A percentile compares a stretch with the other conserved stretches of the same genome.
Evolutionary conservation across 2,797 vertebrate genomes (phyloP).

Genomic region (Hozukius guyotensis): DNA sequence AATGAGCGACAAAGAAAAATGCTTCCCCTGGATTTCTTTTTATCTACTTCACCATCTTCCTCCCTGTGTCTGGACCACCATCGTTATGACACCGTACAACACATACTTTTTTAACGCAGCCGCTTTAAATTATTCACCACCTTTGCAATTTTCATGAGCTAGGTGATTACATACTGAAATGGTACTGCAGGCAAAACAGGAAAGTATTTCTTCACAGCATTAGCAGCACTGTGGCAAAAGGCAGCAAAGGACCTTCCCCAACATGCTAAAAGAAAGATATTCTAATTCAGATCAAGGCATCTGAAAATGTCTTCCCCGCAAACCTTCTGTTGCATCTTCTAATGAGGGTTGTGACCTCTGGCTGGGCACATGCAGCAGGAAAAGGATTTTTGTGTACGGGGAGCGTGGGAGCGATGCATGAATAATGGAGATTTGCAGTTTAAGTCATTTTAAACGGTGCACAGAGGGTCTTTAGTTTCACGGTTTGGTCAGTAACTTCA

Average conservation of each 20-base stretch:
- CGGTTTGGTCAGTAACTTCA: conserved; percentile 25
- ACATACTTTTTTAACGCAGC: conserved; percentile 77
- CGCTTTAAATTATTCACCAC: conserved; percentile 81
- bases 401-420: conserved; percentile 45
- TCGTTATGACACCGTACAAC: conserved; percentile 73
- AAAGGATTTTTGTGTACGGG: conserved; percentile 6
- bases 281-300: conserved; percentile 42
- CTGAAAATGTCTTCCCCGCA: conserved; percentile 48
- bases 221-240: conserved; percentile 26
- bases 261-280: conserved; percentile 33
- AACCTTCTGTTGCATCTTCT: conserved; percentile 45
- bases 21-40: conserved; percentile 55
- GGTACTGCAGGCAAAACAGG: conserved; percentile 76
- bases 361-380: conserved; percentile 48
- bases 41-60: conserved; percentile 48
- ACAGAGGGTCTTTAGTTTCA: conserved; percentile 47
- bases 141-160: conserved; percentile 82
- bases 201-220: conserved; percentile 67
- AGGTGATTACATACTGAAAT: conserved; percentile 84
- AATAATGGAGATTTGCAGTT: conserved; percentile 54
- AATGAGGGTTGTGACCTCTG: conserved; percentile 67
- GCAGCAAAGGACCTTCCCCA: conserved; percentile 23
- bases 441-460: conserved; percentile 39
- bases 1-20: conserved; percentile 68
- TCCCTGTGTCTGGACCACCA: conserved; percentile 50